Base-by-base conservation (phyloP, 2,888 invertebrate species). In the Heliconius erato region DNA sequence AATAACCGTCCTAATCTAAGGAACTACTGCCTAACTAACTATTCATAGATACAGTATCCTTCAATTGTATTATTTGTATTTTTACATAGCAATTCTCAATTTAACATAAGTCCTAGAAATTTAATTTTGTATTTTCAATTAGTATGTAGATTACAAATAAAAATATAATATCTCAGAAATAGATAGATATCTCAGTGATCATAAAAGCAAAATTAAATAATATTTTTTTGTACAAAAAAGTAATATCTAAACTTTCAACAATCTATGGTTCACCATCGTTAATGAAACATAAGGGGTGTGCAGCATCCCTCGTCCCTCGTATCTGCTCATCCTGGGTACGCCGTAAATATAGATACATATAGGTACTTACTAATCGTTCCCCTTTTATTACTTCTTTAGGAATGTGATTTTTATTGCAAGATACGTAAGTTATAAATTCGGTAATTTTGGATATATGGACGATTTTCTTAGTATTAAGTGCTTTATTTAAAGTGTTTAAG, bases 281-380 rank as follows among this genome's bases (percentile, higher is more conserved):
- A 95, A 95, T 95, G 95, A 95, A 95, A 95, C 95, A 95, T 95
- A 95, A 95, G 95, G 95, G 95, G 94, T 92, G 92, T 89, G 90
- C 88, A 87, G 87, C 92, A 90, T 90, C 91, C 92, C 90, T 90
- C 89, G 88, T 90, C 91, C 92, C 90, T 90, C 89, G 88, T 90
- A 90, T 90, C 89, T 86, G 91, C 90, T 90, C 91, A 91, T 91
- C 91, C 91, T 87, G 90, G 91, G 91, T 88, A 88, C 88, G 89
- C 87, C 82, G 88, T 89, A 90, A 90, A 91, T 90, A 91, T 89
- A 92, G 90, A 63, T 63, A 63, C 54, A 91, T 90, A 91, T 88
- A 91, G 86, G 54, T 63, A 63, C 63, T 86, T 88, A 88, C 91
- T 93, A 93, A 93, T 92, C 93, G 91, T 84, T 83, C 83, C 84